phyloP scores from a whole-genome alignment of 1,140 invertebrate genomes.

The Drosophila funebris region DNA sequence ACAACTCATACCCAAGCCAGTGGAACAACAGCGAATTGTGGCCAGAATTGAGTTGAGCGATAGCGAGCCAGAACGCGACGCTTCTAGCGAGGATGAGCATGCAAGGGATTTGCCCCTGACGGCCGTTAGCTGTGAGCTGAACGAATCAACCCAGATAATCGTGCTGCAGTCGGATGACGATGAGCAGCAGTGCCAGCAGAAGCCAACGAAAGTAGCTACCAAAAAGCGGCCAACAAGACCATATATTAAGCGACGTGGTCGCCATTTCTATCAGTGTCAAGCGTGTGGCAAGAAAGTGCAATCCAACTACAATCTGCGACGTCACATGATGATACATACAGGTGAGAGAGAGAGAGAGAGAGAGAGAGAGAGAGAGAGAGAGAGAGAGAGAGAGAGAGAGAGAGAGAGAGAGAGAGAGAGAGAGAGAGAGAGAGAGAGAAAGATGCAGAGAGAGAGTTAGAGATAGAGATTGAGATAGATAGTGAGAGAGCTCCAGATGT shows the following conservation, averaged over 20 bases:
- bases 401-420: not conserved
- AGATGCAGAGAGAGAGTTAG: not conserved
- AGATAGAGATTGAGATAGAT: not conserved
- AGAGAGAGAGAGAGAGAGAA: not conserved
- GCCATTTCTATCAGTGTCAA: conserved; percentile 70
- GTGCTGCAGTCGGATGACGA: conserved; percentile 49
- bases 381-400: not conserved
- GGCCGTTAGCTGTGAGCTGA: conserved; percentile 54
- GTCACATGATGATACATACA: conserved; percentile 83
- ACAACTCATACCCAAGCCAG: conserved; percentile 47
- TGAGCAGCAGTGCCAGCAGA: conserved; percentile 13
- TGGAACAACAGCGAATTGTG: conserved; percentile 51
- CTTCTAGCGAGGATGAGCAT: conserved; percentile 6
- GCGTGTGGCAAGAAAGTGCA: conserved; percentile 80
- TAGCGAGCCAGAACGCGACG: conserved; percentile 55
- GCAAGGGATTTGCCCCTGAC: conserved; percentile 40
- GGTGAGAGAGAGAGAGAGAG: conserved; percentile 40
- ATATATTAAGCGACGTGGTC: conserved; percentile 57
- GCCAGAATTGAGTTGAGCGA: conserved; percentile 71
- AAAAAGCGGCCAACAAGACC: conserved; percentile 35
- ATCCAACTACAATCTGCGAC: conserved; percentile 77
- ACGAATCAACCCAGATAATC: conserved; percentile 19
- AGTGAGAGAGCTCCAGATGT: not conserved
- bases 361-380: not conserved
- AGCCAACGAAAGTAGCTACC: not conserved